These are phyloP conservation scores for Chymomyza procnemis DNA, from an alignment of 2,888 invertebrate genomes.

Conservation along the genomic window DNA sequence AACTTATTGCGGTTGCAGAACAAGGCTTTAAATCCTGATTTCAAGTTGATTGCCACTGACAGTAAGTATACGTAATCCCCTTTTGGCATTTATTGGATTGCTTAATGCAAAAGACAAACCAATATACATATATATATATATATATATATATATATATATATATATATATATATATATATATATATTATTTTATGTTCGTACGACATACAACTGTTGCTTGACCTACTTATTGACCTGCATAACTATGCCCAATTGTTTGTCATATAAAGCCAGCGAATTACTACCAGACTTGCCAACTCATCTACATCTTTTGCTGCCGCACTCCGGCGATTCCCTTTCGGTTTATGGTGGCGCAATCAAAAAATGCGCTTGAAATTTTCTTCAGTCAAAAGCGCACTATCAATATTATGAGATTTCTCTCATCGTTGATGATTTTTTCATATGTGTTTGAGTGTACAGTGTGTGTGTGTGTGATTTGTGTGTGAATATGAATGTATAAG, in stretches of 20 bases:
- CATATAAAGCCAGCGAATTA: conserved; percentile 40
- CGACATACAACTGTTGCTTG: background rate
- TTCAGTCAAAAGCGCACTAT: conserved; percentile 45
- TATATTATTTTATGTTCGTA: too few species aligned
- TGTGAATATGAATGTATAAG: too few species aligned
- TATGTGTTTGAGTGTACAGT: too few species aligned
- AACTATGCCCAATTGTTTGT: conserved; percentile 31
- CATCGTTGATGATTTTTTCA: conserved; percentile 29
- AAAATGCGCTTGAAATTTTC: conserved; percentile 52
- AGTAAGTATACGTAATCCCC: background rate
- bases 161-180: too few species aligned
- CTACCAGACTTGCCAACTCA: conserved; percentile 10
- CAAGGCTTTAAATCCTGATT: background rate
- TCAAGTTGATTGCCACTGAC: background rate
- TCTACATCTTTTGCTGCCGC: conserved; percentile 8
- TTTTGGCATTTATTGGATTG: background rate
- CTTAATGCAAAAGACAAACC: background rate
- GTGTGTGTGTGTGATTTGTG: background rate
- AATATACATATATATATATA: background rate
- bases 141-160: too few species aligned
- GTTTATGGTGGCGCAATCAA: conserved; percentile 54
- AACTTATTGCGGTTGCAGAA: background rate
- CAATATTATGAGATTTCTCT: conserved; percentile 68
- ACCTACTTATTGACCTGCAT: background rate
- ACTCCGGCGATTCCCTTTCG: background rate